Base-by-base conservation (phyloP, 1,140 invertebrate species). In the Lordiphosa mommai region DNA sequence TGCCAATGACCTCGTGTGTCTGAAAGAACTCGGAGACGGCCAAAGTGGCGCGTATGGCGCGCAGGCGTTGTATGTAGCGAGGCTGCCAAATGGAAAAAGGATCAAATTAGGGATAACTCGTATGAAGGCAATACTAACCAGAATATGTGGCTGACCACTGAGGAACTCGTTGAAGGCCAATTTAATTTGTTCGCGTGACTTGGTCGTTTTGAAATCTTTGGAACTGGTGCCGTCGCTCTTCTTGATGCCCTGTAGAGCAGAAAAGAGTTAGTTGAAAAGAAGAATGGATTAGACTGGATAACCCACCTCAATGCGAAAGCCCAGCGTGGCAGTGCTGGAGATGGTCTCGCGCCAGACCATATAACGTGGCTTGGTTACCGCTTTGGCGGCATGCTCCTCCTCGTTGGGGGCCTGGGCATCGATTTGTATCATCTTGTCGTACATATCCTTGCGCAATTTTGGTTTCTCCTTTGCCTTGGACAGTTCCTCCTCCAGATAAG, bases 301-400 rank as follows among this genome's bases (percentile, higher is more conserved):
- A 16, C 40, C 8, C 32, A 88, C 88, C 90, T 99, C 98, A 71
- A 99, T 97, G 59, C 98, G 91, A 90, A 99, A 99, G 46, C 97
- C 98, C 16, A 99, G 91, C 3, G 95, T 96, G 0, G 97, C 94
- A 3, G 97, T 98, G 12, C 97, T 99, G 14, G 97, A 98, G 79
- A 99, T 98, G 4, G 97, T 97, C 90, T 99, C 98, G 38, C 98
- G 90, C 97, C 98, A 99, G 12, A 98, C 95, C 97, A 98, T 98
- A 88, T 98, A 99, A 41, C 97, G 91, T 0, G 96, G 96, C 89
- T 98, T 99, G 1, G 96, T 98, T 1, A 99, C 96, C 16, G 95
- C 97, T 90, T 96, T 95, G 55, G 95, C 90, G 49, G 93, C 90
- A 65, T 96, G 94, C 89, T 99, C 97, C 87, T 99, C 97, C 49